phyloP scores from a whole-genome alignment of 1,140 invertebrate genomes.

The Drosophila grimshawi region DNA sequence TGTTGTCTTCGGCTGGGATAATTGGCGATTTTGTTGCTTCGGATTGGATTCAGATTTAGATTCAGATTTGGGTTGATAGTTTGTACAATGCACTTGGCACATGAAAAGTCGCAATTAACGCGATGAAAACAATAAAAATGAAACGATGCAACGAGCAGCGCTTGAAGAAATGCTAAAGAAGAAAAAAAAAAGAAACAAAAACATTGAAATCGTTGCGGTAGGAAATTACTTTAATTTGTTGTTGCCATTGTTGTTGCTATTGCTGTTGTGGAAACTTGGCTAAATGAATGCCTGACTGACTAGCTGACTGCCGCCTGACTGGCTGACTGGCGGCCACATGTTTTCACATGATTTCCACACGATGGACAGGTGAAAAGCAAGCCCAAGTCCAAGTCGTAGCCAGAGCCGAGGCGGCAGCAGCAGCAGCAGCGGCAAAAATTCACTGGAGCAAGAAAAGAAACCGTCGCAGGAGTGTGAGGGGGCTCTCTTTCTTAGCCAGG shows the following conservation, averaged over 20 bases:
- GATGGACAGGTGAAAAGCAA: constrained; percentile 80
- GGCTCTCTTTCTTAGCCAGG: constrained; percentile 44
- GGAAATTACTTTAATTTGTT: constrained; percentile 81
- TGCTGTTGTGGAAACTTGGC: constrained; percentile 63
- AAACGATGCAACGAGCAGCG: constrained; percentile 13
- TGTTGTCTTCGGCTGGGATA: constrained; percentile 4
- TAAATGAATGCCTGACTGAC: constrained; percentile 73
- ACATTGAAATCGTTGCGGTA: constrained; percentile 71
- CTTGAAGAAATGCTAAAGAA: constrained; percentile 37
- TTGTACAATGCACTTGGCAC: constrained; percentile 59
- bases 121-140: constrained; percentile 31
- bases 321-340: constrained; percentile 75
- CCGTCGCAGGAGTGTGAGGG: constrained; percentile 26
- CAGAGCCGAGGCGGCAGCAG: constrained; percentile 22
- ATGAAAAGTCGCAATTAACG: constrained; percentile 70
- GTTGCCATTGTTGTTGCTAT: constrained; percentile 42
- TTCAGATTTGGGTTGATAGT: constrained; percentile 40
- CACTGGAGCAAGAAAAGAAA: constrained; percentile 65
- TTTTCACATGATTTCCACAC: constrained; percentile 82
- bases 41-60: constrained; percentile 13
- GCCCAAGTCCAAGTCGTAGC: constrained; percentile 56
- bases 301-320: constrained; percentile 53
- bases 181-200: constrained; percentile 46
- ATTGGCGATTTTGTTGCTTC: constrained; percentile 9
- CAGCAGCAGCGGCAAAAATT: constrained; percentile 46